Evolutionary conservation across 2,888 invertebrate species (phyloP).

Genomic region (Chrysomela aeneicollis): DNA sequence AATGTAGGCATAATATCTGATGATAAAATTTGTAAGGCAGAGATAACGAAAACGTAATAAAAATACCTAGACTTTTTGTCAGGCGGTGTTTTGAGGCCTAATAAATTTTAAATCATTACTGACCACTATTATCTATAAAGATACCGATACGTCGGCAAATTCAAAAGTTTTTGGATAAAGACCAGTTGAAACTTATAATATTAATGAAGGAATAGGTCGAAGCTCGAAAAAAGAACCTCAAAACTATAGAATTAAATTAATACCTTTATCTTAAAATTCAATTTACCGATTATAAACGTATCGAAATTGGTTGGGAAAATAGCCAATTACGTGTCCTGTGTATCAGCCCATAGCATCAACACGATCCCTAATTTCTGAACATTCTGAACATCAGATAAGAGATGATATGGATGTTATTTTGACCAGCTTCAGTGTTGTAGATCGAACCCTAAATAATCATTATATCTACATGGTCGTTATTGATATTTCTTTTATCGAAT

Average conservation of each 20-base stretch:
- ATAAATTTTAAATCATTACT: neutral
- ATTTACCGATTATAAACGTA: neutral
- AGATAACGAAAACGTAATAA: neutral
- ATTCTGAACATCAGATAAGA: neutral
- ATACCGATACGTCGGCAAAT: neutral
- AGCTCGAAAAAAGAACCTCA: neutral
- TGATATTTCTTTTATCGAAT: neutral
- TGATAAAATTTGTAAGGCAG: neutral
- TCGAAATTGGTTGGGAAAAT: constrained; percentile 5
- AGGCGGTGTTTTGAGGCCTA: neutral
- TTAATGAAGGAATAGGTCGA: neutral
- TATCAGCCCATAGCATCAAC: neutral
- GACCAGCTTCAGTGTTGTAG: neutral
- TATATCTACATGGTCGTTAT: neutral
- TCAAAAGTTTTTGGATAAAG: neutral
- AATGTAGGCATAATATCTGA: no score
- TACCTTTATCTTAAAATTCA: constrained; percentile 4
- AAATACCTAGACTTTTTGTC: neutral
- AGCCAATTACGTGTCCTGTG: constrained; percentile 1
- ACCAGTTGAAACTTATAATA: neutral
- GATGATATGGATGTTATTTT: neutral
- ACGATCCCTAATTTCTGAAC: neutral
- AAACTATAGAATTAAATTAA: neutral
- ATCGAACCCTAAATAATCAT: neutral
- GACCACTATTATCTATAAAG: neutral